Evolutionary conservation across 2,113 vertebrate genomes (phyloP), one percentile per base, ranked within the genome.

Genomic region (Meriones unguiculatus): DNA sequence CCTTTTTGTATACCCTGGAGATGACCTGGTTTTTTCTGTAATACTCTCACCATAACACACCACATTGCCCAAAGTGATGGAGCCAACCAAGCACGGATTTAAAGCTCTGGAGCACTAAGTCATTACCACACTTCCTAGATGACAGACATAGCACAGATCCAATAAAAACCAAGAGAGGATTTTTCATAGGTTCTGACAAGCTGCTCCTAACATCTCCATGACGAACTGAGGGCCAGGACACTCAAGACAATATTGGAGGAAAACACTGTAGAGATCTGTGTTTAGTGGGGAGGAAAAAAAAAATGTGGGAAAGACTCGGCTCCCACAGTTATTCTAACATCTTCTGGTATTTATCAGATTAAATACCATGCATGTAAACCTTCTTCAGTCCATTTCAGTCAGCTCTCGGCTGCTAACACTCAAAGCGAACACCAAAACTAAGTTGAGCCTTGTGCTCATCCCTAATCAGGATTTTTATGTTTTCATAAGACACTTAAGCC

Each of bases 401-500:
- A 28, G 80, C 93, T 62, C 87, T 85, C 57, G 32, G 57, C 62
- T 17, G 35, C 2, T 87, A 46, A 94, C 22, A n/a, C 46, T 91
- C 30, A 85, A 46, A 70, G 64, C 46, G 35, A 92, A 89, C 0
- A 75, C n/a, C 46, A 50, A 82, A 94, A 81, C 25, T 52, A 88
- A 86, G 93, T 30, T 73, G 77, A 70, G 38, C n/a, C 35, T 76
- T 69, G 52, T 67, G 89, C 89, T 82, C 69, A 87, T 46, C 52
- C 46, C 14, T 67, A n/a, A n/a, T 81, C 38, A 80, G 70, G 93
- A 92, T 22, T 54, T 85, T 89, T 82, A 8, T 57, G 32, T 90
- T 95, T 93, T 89, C 32, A 57, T 78, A 52, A 82, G 72, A 96
- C 75, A 92, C 52, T 54, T 69, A 81, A 88, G 86, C 17, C 20